A percentile compares a stretch with the other conserved stretches of the same genome.
phyloP scores from a whole-genome alignment of 2,888 invertebrate species.

The Adela reaumurella region DNA sequence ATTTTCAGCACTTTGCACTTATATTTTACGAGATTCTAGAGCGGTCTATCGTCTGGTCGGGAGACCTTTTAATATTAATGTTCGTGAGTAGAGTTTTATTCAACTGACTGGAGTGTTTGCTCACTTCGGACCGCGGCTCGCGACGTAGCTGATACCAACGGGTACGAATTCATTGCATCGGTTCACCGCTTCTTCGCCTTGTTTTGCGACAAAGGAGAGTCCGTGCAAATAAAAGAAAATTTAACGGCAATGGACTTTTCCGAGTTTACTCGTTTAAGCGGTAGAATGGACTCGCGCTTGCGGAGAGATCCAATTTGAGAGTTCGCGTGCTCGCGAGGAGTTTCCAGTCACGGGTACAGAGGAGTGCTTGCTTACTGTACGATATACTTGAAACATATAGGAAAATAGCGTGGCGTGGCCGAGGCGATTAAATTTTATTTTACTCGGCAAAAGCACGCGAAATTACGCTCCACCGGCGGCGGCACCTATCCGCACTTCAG shows the following conservation, averaged over 20 bases:
- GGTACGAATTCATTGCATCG: too few relatives aligned
- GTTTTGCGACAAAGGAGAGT: not conserved
- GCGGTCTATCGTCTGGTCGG: too few relatives aligned
- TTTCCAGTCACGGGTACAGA: not conserved
- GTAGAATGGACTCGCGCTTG: not conserved
- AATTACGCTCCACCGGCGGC: too few relatives aligned
- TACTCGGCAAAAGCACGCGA: not conserved
- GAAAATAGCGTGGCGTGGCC: not conserved
- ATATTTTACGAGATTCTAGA: too few relatives aligned
- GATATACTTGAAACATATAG: not conserved
- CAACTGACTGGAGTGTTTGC: conserved; percentile 1
- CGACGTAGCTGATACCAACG: too few relatives aligned
- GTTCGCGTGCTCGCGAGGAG: not conserved
- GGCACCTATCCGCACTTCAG: too few relatives aligned
- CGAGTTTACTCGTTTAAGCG: not conserved
- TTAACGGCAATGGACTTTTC: not conserved
- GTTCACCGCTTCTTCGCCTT: too few relatives aligned
- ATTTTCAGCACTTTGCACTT: too few relatives aligned
- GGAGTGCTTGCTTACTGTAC: not conserved
- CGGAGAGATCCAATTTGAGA: not conserved
- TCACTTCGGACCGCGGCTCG: not conserved
- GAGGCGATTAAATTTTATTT: not conserved
- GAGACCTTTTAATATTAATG: conserved; percentile 1
- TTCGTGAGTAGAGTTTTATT: not conserved
- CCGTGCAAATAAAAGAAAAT: not conserved